Evolutionary conservation across 2,888 invertebrate species (phyloP).

Genomic region (Andrena camellia): DNA sequence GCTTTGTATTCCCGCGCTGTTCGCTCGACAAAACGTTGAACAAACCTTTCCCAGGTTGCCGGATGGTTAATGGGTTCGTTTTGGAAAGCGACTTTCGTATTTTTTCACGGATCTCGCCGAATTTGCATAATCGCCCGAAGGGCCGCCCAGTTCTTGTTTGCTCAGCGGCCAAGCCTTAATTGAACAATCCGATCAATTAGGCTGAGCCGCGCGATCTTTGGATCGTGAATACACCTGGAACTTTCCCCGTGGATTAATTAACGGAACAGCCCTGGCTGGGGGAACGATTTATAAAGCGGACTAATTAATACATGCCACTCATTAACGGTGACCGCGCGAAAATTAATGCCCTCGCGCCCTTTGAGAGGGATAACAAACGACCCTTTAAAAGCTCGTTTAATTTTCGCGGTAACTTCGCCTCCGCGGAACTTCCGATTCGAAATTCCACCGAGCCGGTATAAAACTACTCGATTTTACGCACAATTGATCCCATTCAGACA

Average conservation of each 20-base stretch:
- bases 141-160: constrained; percentile 55
- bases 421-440: constrained; percentile 29
- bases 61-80: constrained; percentile 9
- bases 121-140: constrained; percentile 45
- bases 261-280: neutral
- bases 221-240: constrained; percentile 44
- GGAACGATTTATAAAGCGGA: constrained; percentile 41
- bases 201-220: constrained; percentile 41
- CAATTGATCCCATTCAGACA: constrained; percentile 20
- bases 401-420: constrained; percentile 10
- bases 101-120: constrained; percentile 34
- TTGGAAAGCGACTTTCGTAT: constrained; percentile 13
- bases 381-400: constrained; percentile 14
- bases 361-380: constrained; percentile 37
- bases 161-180: constrained; percentile 53
- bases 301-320: constrained; percentile 55
- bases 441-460: neutral
- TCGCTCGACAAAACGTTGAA: neutral
- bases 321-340: constrained; percentile 32
- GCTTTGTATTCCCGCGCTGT: neutral
- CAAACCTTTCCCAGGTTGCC: neutral
- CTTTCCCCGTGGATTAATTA: constrained; percentile 53
- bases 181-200: constrained; percentile 67
- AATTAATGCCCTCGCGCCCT: constrained; percentile 51
- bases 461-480: constrained; percentile 32